These are phyloP conservation scores for Hydrozoanthus gracilis DNA, from an alignment of 92 coral and sea anemone species.

Conservation along the genomic window DNA sequence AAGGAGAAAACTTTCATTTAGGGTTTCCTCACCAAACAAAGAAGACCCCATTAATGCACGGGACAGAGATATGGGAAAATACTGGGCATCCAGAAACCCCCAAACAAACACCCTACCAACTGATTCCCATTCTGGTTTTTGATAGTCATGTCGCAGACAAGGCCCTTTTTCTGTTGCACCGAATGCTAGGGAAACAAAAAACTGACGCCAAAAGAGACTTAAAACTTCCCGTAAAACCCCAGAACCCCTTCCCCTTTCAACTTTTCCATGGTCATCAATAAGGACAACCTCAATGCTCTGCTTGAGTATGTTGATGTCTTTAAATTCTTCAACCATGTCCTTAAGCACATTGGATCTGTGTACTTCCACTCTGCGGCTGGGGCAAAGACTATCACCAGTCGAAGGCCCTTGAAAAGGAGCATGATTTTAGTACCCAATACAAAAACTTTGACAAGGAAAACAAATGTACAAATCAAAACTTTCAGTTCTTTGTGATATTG, in stretches of 20 bases:
- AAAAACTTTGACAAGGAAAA: background rate
- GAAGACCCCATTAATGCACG: constrained; percentile 45
- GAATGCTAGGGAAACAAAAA: constrained; percentile 42
- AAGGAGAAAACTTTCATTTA: constrained; percentile 34
- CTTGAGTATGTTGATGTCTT: constrained; percentile 2
- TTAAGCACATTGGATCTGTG: constrained; percentile 3
- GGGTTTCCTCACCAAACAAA: constrained; percentile 11
- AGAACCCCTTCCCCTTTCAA: constrained; percentile 59
- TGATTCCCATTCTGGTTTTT: constrained; percentile 58
- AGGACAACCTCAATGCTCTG: constrained; percentile 1
- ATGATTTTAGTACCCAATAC: background rate
- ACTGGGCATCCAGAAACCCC: constrained; percentile 51
- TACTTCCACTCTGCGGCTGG: constrained; percentile 3
- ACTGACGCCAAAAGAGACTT: constrained; percentile 56
- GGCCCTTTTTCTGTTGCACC: constrained; percentile 62
- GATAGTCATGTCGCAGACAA: constrained; percentile 66
- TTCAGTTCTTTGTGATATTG: too few species aligned
- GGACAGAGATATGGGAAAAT: constrained; percentile 59
- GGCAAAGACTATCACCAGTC: background rate
- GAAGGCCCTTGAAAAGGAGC: constrained; percentile 13
- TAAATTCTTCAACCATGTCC: constrained; percentile 3
- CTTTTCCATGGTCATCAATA: constrained; percentile 45
- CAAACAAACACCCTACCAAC: constrained; percentile 65
- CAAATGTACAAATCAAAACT: too few species aligned
- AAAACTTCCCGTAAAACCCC: constrained; percentile 61